Base-by-base conservation (phyloP, 2,113 vertebrate species). In the Nibea albiflora region DNA sequence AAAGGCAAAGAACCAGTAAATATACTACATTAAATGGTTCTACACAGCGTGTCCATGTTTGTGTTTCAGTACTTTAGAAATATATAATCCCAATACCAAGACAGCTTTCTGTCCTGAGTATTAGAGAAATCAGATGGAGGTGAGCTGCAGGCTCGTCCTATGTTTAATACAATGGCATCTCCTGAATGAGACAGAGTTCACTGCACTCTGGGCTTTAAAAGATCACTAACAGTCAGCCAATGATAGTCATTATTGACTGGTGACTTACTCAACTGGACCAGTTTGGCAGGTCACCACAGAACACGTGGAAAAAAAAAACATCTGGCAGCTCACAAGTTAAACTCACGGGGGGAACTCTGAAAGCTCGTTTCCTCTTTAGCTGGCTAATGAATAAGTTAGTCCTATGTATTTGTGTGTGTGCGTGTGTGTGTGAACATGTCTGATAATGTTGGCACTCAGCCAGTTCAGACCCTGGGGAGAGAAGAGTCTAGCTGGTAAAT, bases 401-500 rank as follows among this genome's bases (percentile, higher is more conserved):
- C 49, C 14, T 50, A 17, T 50, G 49, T 53, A 3, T 50, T 5
- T 65, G 46, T 74, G 60, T 54, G 28, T n/a, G 26, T 24, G 58
- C 50, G 54, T 47, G 56, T n/a, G 47, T 56, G 39, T 50, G 47
- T 76, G 58, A 39, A 56, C 31, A 44, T 22, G 54, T 75, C 15
- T 58, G 65, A 56, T 75, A 74, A 71, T 57, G 44, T 42, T 19
- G 56, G 61, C 46, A 53, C 49, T 50, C 49, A 50, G 17, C 17
- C 52, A 28, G 50, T 53, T 39, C 62, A 78, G 47, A 52, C 35
- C 46, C 46, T 10, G 50, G 50, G 50, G 50, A 53, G 15, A 66
- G 31, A 44, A 24, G n/a, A 71, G 68, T 52, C 26, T 49, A 42
- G 49, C 53, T 49, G 28, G n/a, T 62, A 47, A 67, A 74, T 68